Conservation (phyloP, 2,113 vertebrate genomes). For the Amblyornis subalaris region DNA sequence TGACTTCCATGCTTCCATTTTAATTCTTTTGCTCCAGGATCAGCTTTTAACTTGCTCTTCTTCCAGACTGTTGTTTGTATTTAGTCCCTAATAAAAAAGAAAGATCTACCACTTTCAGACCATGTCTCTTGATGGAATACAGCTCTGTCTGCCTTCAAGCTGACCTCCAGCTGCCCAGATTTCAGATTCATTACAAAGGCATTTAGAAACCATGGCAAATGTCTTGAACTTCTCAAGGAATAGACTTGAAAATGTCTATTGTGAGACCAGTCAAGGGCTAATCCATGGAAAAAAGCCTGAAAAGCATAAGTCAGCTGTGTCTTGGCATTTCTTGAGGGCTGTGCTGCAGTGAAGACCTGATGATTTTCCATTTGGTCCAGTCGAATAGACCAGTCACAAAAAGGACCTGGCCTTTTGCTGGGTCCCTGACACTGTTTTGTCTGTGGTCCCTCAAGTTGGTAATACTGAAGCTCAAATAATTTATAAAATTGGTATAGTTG, state of each 20-base stretch:
- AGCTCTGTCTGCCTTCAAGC: background rate
- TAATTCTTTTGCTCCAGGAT: background rate
- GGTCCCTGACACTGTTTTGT: background rate
- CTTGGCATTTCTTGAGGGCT: background rate
- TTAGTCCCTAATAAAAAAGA: conserved; percentile 28
- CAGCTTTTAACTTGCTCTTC: background rate
- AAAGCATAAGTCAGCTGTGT: background rate
- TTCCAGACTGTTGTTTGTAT: background rate
- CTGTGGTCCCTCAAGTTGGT: background rate
- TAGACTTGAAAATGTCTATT: background rate
- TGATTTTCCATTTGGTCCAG: background rate
- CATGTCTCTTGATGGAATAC: background rate
- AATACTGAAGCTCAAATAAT: background rate
- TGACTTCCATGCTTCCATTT: background rate
- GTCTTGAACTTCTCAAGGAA: background rate
- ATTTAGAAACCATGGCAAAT: conserved; percentile 23
- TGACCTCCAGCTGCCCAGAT: background rate
- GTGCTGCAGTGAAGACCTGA: background rate
- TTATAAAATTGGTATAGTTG: background rate
- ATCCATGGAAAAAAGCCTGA: background rate
- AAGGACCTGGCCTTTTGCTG: background rate
- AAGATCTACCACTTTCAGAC: background rate
- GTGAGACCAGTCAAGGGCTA: background rate
- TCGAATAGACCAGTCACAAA: background rate
- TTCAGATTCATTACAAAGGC: conserved; percentile 24